A percentile compares a stretch with the other conserved stretches of the same genome.
phyloP scores from a whole-genome alignment of 2,113 vertebrate genomes.

The Odontophorus gujanensis region DNA sequence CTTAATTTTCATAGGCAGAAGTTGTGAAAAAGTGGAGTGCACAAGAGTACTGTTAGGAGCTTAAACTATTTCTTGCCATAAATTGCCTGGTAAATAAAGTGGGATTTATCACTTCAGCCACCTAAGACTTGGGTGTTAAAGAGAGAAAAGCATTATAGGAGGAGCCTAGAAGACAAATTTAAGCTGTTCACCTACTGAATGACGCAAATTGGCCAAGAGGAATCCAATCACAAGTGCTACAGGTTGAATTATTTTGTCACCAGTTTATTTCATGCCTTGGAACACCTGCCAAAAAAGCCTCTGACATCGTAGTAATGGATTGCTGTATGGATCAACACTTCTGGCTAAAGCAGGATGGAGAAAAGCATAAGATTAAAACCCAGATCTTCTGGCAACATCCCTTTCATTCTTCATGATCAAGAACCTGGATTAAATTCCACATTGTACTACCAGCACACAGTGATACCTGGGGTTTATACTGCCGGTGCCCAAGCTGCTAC shows the following conservation, averaged over 20 bases:
- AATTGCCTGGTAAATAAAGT: not conserved
- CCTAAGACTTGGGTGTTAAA: not conserved
- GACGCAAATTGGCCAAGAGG: not conserved
- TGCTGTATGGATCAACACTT: not conserved
- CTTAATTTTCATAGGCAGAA: slow-evolving; percentile 9
- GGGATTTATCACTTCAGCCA: not conserved
- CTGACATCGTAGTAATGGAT: not conserved
- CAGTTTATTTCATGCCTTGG: rapidly evolving
- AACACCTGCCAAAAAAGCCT: not conserved
- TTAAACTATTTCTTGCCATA: not conserved
- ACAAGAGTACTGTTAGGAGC: not conserved
- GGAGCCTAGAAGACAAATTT: not conserved
- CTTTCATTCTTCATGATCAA: not conserved
- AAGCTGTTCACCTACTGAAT: not conserved
- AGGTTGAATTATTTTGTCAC: not conserved
- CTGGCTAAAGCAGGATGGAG: not conserved
- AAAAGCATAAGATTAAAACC: not conserved
- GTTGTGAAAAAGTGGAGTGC: not conserved
- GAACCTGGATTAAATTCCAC: not conserved
- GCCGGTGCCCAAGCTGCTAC: not conserved
- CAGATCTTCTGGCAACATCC: not conserved
- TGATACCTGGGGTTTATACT: not conserved
- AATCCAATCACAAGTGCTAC: not conserved
- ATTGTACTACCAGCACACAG: not conserved
- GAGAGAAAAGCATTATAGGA: not conserved